Base-by-base conservation (phyloP, 1,140 invertebrate species). In the Nixonia krombeini region DNA sequence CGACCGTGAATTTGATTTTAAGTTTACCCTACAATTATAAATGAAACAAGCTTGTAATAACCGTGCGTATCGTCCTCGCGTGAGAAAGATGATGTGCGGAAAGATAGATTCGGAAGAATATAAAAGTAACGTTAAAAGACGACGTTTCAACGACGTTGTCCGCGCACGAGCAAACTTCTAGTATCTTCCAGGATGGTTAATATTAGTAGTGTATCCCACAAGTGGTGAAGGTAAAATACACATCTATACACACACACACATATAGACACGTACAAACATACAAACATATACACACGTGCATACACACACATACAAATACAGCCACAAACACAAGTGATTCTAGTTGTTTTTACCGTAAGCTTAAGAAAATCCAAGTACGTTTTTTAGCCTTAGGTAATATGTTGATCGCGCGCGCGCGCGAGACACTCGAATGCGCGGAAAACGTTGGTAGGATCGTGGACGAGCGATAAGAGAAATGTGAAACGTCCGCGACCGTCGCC, bases 91-190 rank as follows among this genome's bases (percentile, higher is more conserved):
- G 23, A 26, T 47, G 47, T 33, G 28, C 53, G 42, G 9, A 26
- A 31, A 47, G 25, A 10, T 38, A 33, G 38, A 50, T 51, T 9
- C 5, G 35, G 13, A 16, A 18, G 16, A 49, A 29, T 18, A 41
- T 31, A 21, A 25, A 29, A 42, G 16, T 23, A 9, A 16, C n/a
- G 17, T 45, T 37, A 38, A 53, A 29, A 41, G 25, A 38, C 45
- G 68, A 70, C 70, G 62, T 44, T n/a, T n/a, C n/a, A n/a, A n/a
- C n/a, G 74, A 79, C 70, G 72, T 79, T 79, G 77, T 78, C 76
- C 76, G 76, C 75, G 72, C 73, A 74, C 61, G 58, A 67, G 45
- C 63, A 64, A 67, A 57, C 38, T 66, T 59, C 52, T 67, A 67
- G 44, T 42, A 58, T 73, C 62, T 73, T 56, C 55, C 68, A 58